Percentiles rank a stretch among this genome's conserved stretches.
Evolutionary conservation across 2,888 invertebrate species (phyloP).

Genomic region (Eupithecia subumbrata): DNA sequence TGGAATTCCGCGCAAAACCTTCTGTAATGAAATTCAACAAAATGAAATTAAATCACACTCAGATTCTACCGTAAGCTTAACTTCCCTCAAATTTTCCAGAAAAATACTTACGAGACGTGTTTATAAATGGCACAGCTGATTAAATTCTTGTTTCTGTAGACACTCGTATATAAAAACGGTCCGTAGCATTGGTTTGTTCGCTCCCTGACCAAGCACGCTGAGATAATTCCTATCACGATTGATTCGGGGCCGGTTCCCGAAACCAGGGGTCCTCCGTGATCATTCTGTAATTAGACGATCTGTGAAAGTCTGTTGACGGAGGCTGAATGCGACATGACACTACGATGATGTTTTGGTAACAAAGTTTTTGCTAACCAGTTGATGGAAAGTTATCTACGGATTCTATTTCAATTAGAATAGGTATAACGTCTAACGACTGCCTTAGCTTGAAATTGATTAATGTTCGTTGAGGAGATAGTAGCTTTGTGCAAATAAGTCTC

Average conservation of each 20-base stretch:
- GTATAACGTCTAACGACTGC: background rate
- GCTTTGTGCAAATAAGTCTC: background rate
- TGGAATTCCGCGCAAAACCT: no score
- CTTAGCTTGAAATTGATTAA: background rate
- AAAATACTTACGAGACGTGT: conserved; percentile 53
- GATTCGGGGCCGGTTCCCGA: conserved; percentile 52
- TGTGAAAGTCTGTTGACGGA: background rate
- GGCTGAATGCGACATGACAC: background rate
- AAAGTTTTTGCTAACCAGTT: background rate
- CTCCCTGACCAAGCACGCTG: conserved; percentile 67
- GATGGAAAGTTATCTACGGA: background rate
- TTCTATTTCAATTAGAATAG: background rate
- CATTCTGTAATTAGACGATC: conserved; percentile 54
- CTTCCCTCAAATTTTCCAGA: background rate
- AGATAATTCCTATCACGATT: conserved; percentile 66
- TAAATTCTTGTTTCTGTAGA: conserved; percentile 61
- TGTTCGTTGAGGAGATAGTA: background rate
- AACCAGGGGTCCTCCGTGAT: conserved; percentile 68
- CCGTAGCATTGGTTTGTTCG: conserved; percentile 66
- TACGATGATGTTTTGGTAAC: background rate
- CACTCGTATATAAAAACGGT: conserved; percentile 69
- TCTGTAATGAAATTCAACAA: no score
- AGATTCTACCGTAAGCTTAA: background rate
- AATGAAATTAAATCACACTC: no score
- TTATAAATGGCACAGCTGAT: conserved; percentile 69